phyloP scores from a whole-genome alignment of 2,797 vertebrate genomes.

The Tympanoctomys barrerae region DNA sequence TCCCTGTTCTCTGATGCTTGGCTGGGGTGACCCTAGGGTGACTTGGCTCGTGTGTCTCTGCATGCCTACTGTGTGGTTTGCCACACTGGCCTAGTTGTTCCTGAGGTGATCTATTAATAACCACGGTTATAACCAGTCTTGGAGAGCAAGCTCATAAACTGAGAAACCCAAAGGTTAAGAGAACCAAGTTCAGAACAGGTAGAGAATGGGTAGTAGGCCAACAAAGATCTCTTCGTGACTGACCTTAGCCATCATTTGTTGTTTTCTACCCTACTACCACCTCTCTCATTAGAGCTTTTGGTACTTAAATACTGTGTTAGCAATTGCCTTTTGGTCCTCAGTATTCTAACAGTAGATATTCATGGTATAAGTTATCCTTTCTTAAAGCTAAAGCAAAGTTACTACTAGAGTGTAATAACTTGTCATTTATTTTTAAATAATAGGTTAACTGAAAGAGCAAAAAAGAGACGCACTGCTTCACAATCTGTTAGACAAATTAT shows the following conservation, averaged over 20 bases:
- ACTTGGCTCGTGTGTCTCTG: neutral
- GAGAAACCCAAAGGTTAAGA: conserved; percentile 38
- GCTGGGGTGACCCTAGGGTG: neutral
- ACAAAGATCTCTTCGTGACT: neutral
- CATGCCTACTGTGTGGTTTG: neutral
- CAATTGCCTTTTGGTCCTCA: conserved; percentile 26
- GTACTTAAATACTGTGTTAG: neutral
- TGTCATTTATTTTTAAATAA: conserved; percentile 74
- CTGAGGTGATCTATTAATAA: conserved; percentile 17
- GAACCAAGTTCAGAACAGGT: conserved; percentile 24
- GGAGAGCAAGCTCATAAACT: neutral
- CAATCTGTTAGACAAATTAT: conserved; percentile 76
- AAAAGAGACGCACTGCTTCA: conserved; percentile 83
- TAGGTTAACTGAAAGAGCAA: conserved; percentile 84
- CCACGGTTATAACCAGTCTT: conserved; percentile 27
- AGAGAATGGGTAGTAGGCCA: neutral
- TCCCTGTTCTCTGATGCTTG: neutral
- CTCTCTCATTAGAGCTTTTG: neutral
- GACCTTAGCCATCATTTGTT: neutral
- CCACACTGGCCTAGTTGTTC: neutral
- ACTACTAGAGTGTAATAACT: conserved; percentile 62
- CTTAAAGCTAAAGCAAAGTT: conserved; percentile 45
- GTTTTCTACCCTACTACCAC: neutral
- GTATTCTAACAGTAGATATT: neutral
- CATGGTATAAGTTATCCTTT: neutral